Evolutionary conservation across 2,797 vertebrate species (phyloP), one percentile per base, ranked within the genome.

Genomic region (Ataeniobius toweri): DNA sequence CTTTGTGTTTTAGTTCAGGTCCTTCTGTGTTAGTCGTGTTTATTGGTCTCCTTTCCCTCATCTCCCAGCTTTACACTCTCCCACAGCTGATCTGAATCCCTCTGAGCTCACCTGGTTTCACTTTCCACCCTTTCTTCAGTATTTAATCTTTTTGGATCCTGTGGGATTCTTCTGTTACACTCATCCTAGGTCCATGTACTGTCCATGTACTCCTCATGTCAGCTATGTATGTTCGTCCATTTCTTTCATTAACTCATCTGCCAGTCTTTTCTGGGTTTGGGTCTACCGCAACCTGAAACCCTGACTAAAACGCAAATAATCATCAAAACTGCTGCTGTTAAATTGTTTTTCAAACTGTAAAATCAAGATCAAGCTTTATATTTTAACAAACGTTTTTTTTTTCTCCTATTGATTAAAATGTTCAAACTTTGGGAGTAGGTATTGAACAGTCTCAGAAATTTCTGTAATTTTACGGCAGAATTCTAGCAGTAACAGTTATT

Each of bases 261-360:
- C 5, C 59, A 18, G 6, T 36, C 1, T 20, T 36, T 63, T 63
- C 59, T 63, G 28, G 7, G 9, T 68, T 68, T 41, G 36, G 63
- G 8, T 67, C 20, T 8, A 39, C 63, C 12, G 36, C 24, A 69
- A 46, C 6, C 2, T 16, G 6, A 26, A 69, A 69, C 44, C 24
- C 5, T 69, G 24, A 14, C 13, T 26, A n/a, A 3, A 46, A 77
- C 36, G 72, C 44, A 48, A 41, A 75, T 70, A 53, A 84, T 81
- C 68, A 63, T 41, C 39, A 48, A 1, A 6, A 28, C 0, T 24
- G 39, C 80, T 76, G 73, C 80, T 71, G 56, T 7, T 63, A n/a
- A 39, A 12, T 59, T 6, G 0, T 53, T 75, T 50, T n/a, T 3
- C 14, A 6, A 22, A 41, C 3, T 69, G 12, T 71, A 20, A 67